Conservation (phyloP, 30 jellyfish, hydroid and myxozoan species). For the Haliclystus octoradiatus region DNA sequence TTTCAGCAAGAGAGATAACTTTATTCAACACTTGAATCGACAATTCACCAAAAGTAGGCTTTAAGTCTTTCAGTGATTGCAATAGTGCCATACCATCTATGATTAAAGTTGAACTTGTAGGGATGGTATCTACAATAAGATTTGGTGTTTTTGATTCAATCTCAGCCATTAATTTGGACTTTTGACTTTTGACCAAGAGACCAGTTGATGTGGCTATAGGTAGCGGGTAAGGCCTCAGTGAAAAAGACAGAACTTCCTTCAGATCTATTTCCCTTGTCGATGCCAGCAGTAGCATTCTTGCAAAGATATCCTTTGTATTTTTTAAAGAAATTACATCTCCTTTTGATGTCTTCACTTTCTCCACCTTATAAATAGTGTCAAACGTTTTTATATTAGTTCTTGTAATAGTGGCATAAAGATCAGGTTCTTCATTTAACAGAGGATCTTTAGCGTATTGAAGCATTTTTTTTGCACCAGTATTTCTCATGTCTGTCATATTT, state of each 20-base stretch:
- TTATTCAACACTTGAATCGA: conserved; percentile 1
- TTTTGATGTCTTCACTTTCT: conserved; percentile 23
- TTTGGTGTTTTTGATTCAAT: not conserved
- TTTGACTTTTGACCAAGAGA: conserved; percentile 3
- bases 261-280: no score
- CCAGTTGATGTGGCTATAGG: conserved; percentile 22
- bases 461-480: no score
- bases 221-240: conserved; percentile 14
- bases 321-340: no score
- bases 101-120: conserved; percentile 8
- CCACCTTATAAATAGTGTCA: no score
- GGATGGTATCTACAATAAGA: conserved; percentile 6
- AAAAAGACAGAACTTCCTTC: conserved; percentile 22
- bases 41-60: conserved; percentile 14
- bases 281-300: conserved; percentile 33
- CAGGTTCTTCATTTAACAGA: no score
- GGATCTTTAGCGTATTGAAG: no score
- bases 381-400: no score
- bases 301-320: conserved; percentile 28
- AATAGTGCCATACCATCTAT: conserved; percentile 31
- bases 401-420: no score
- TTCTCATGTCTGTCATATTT: no score
- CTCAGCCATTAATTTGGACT: no score
- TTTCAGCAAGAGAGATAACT: conserved; percentile 4
- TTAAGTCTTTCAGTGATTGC: conserved; percentile 4